Conservation (phyloP, 2,888 invertebrate species). For the Lasius fuliginosus region DNA sequence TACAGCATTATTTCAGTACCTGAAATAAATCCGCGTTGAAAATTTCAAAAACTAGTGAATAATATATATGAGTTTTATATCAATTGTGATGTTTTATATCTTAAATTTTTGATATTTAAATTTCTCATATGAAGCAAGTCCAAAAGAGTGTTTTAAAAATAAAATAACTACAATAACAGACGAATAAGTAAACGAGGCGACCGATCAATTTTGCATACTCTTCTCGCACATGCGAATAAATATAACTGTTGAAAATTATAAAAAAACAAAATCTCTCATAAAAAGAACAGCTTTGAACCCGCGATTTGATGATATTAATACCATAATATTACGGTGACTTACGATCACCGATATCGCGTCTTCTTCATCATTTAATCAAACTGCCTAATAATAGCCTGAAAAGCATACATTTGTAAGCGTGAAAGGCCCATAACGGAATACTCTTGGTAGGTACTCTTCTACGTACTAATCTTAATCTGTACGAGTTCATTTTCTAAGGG, state of each 20-base stretch:
- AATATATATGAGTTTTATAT: not conserved
- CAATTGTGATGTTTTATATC: not conserved
- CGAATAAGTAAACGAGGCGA: not conserved
- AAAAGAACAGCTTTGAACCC: not conserved
- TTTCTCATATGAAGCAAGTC: not conserved
- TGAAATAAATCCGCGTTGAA: not conserved
- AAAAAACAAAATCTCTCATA: not conserved
- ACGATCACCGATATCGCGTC: not conserved
- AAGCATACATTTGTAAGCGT: conserved; percentile 10
- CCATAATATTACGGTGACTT: not conserved
- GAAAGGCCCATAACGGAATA: not conserved
- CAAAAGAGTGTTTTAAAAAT: not conserved
- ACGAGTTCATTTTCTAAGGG: conserved; percentile 73
- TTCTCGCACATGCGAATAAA: not conserved
- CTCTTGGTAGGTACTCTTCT: conserved; percentile 11
- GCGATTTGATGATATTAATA: not conserved
- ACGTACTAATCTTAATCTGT: conserved; percentile 66
- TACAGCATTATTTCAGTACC: not conserved
- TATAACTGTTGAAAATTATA: not conserved
- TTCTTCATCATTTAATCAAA: conserved; percentile 21
- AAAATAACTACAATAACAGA: not conserved
- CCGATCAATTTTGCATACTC: not conserved
- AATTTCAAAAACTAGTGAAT: not conserved
- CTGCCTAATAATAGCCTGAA: conserved; percentile 34
- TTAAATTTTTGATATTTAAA: not conserved